These are phyloP conservation scores for Actenoides lindsayi DNA, from an alignment of 2,113 vertebrate genomes.

Conservation along the genomic window DNA sequence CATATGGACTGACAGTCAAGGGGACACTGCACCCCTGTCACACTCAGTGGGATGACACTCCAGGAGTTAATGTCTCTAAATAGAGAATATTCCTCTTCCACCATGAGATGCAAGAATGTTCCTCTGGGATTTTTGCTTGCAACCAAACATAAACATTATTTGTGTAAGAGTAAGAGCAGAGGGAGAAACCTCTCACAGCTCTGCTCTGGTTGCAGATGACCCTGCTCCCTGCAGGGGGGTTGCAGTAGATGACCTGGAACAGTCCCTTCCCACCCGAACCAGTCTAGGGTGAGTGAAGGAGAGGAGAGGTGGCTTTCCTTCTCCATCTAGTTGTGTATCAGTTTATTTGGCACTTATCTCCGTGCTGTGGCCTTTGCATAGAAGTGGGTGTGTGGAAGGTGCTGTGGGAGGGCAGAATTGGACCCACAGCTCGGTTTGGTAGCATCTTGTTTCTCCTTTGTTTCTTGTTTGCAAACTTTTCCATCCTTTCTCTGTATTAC, in stretches of 20 bases:
- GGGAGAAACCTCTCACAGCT: background rate
- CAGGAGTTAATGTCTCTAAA: background rate
- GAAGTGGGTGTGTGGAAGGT: background rate
- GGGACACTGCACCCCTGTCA: background rate
- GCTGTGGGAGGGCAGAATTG: background rate
- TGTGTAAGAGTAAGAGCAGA: background rate
- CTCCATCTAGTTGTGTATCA: background rate
- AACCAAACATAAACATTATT: background rate
- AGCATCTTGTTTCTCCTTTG: rapidly evolving
- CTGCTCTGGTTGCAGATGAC: background rate
- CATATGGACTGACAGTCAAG: background rate
- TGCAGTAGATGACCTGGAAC: background rate
- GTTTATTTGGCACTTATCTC: background rate
- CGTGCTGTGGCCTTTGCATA: background rate
- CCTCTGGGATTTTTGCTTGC: background rate
- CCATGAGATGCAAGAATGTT: background rate
- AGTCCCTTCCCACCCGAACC: background rate
- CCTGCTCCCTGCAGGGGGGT: too few species aligned
- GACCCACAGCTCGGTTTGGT: background rate
- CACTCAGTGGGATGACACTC: too few species aligned
- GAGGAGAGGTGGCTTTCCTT: background rate
- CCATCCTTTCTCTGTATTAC: background rate
- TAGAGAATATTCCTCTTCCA: background rate
- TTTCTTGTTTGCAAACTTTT: background rate
- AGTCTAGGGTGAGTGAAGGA: background rate